phyloP scores from a whole-genome alignment of 2,797 vertebrate genomes.

The Schizopygopsis pylzovi region DNA sequence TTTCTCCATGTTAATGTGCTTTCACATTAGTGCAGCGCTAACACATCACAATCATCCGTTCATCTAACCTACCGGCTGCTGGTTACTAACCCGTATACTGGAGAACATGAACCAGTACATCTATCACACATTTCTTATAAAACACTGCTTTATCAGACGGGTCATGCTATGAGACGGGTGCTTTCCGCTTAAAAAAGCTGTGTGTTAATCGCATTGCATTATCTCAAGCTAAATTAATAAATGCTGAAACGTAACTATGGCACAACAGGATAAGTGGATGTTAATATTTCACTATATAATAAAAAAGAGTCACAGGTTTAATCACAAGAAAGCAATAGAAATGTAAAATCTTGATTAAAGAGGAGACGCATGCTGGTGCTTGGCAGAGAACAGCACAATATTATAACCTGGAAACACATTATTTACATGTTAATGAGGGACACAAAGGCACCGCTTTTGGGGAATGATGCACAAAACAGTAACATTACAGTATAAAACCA shows the following conservation, averaged over 20 bases:
- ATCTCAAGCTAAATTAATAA: neutral
- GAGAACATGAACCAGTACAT: no score
- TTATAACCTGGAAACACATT: neutral
- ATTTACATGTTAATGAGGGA: neutral
- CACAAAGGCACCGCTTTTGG: constrained; percentile 1
- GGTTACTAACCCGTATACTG: neutral
- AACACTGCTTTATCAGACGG: neutral
- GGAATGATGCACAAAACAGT: neutral
- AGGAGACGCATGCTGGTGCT: neutral
- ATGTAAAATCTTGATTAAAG: neutral
- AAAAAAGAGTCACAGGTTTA: neutral
- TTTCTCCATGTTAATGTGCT: constrained; percentile 53
- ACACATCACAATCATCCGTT: neutral
- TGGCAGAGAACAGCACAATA: neutral
- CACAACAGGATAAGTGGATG: neutral
- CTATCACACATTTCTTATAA: neutral
- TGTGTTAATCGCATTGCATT: neutral
- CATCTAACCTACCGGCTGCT: neutral
- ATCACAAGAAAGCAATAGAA: neutral
- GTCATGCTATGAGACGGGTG: neutral
- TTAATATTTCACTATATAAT: neutral
- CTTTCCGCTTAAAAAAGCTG: neutral
- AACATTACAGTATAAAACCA: neutral
- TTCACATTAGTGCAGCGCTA: constrained; percentile 52
- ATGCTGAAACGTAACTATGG: neutral